phyloP scores from a whole-genome alignment of 2,797 vertebrate genomes.

The Acanthurus tractus region DNA sequence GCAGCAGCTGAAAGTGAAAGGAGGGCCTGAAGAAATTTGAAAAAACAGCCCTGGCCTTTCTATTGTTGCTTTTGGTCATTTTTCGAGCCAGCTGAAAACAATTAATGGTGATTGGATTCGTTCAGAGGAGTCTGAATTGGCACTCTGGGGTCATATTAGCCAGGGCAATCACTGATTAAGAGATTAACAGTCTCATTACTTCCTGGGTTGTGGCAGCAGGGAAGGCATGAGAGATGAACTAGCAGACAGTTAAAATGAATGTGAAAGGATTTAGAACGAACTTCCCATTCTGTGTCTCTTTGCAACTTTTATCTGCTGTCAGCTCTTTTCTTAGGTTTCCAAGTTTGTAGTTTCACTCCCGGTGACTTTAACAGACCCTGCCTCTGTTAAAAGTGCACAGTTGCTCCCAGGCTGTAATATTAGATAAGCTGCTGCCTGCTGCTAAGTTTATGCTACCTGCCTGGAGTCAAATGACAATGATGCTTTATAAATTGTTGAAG shows the following conservation, averaged over 20 bases:
- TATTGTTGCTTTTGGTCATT: constrained; percentile 70
- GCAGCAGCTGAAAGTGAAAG: neutral
- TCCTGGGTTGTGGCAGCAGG: constrained; percentile 52
- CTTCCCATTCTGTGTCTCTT: neutral
- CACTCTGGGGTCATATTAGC: constrained; percentile 62
- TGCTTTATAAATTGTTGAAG: neutral
- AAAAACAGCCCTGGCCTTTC: constrained; percentile 15
- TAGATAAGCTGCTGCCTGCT: neutral
- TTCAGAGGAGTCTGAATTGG: constrained; percentile 58
- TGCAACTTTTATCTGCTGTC: constrained; percentile 11
- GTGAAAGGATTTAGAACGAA: constrained; percentile 27
- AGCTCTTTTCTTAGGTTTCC: neutral
- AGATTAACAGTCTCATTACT: constrained; percentile 78
- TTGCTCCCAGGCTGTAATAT: neutral
- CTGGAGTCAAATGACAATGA: neutral
- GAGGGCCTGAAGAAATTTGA: neutral
- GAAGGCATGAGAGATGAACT: constrained; percentile 34
- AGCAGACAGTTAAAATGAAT: constrained; percentile 40
- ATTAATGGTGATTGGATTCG: constrained; percentile 66
- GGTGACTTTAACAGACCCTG: neutral
- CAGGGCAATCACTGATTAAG: constrained; percentile 74
- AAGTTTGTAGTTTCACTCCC: neutral
- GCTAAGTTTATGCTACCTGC: neutral
- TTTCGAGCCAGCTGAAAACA: constrained; percentile 69
- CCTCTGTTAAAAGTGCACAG: neutral